Evolutionary conservation across 2,797 vertebrate species (phyloP).

Genomic region (Girardinus metallicus): DNA sequence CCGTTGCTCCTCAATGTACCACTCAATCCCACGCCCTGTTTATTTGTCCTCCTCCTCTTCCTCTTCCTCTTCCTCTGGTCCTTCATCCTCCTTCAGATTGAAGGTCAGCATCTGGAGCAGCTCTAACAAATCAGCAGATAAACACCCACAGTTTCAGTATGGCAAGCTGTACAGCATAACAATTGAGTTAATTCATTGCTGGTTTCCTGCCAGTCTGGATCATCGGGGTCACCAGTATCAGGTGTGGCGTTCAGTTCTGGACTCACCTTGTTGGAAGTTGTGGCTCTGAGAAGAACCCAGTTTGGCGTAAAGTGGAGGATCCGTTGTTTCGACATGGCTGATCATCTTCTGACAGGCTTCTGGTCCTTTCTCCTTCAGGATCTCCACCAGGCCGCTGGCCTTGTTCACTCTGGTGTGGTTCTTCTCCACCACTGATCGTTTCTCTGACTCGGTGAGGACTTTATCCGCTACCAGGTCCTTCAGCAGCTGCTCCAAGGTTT

Average conservation of each 20-base stretch:
- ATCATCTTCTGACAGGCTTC: not conserved
- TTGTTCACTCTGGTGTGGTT: constrained; percentile 5
- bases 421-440: not conserved
- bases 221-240: not conserved
- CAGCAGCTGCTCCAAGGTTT: not conserved
- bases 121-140: not conserved
- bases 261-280: not conserved
- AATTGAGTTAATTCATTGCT: not conserved
- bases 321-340: not conserved
- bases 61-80: not conserved
- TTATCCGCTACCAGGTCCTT: not conserved
- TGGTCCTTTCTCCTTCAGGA: constrained; percentile 1
- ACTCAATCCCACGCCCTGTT: not conserved
- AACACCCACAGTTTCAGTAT: not conserved
- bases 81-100: not conserved
- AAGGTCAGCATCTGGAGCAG: not conserved
- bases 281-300: not conserved
- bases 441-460: not conserved
- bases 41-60: not conserved
- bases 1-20: not conserved
- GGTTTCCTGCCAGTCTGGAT: not conserved
- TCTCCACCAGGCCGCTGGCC: not conserved
- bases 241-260: not conserved
- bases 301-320: not conserved
- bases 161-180: not conserved